Evolutionary conservation across 2,797 vertebrate genomes (phyloP).

Genomic region (Esox masquinongy): DNA sequence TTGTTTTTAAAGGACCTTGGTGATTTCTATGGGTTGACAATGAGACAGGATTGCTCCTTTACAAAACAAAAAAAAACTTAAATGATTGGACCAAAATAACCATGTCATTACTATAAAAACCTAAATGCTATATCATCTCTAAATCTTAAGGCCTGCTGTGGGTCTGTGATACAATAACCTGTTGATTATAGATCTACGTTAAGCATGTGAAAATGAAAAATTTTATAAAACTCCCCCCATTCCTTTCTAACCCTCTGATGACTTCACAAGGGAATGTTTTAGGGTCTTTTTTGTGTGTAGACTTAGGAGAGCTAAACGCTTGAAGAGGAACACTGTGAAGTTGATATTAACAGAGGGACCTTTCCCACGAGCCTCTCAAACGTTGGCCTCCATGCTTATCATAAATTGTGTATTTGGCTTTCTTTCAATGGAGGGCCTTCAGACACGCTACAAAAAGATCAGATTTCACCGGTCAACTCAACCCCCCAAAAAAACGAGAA

Average conservation of each 20-base stretch:
- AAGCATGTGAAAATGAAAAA: constrained; percentile 52
- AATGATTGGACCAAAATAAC: not conserved
- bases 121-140: not conserved
- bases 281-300: not conserved
- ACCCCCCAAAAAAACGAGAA: constrained; percentile 35
- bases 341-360: constrained; percentile 59
- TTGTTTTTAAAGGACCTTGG: no score
- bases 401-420: constrained; percentile 65
- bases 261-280: constrained; percentile 62
- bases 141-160: not conserved
- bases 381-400: constrained; percentile 65
- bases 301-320: not conserved
- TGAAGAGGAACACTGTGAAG: constrained; percentile 37
- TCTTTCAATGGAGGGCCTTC: constrained; percentile 59
- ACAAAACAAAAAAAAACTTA: not conserved
- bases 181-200: constrained; percentile 66
- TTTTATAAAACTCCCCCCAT: constrained; percentile 51
- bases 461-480: constrained; percentile 48
- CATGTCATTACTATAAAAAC: not conserved
- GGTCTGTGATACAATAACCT: constrained; percentile 49
- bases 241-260: constrained; percentile 49
- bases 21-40: no score
- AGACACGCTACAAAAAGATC: constrained; percentile 60
- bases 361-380: constrained; percentile 69
- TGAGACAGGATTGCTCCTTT: no score